Conservation (phyloP, 1,140 invertebrate species). For the Cydia amplana region DNA sequence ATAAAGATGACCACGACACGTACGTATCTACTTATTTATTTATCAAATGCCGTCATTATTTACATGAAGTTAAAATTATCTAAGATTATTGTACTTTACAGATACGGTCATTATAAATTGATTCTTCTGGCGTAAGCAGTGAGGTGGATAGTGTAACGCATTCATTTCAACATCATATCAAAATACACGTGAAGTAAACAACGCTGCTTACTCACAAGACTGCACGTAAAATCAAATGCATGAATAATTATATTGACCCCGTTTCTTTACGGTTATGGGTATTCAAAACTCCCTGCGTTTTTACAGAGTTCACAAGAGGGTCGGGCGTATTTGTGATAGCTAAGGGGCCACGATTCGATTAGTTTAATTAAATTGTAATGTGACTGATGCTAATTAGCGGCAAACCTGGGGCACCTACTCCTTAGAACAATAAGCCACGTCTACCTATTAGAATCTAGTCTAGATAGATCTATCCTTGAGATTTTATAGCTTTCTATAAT, state of each 20-base stretch:
- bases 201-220: slow-evolving; percentile 7
- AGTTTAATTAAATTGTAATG: not conserved
- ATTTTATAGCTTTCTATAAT: no score
- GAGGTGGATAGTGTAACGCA: not conserved
- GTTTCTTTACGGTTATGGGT: slow-evolving; percentile 1
- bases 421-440: no score
- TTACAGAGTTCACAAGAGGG: not conserved
- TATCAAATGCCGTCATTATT: slow-evolving; percentile 21
- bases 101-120: not conserved
- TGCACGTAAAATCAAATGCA: not conserved
- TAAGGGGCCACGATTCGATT: not conserved
- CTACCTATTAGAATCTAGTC: no score
- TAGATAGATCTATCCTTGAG: no score
- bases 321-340: not conserved
- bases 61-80: slow-evolving; percentile 5
- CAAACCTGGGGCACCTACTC: not conserved
- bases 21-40: not conserved
- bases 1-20: slow-evolving; percentile 13
- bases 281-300: slow-evolving; percentile 26
- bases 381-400: not conserved
- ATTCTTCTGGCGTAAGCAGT: not conserved
- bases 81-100: not conserved
- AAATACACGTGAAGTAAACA: slow-evolving; percentile 14
- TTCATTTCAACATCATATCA: not conserved
- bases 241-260: slow-evolving; percentile 16